Evolutionary conservation across 2,888 invertebrate species (phyloP), one percentile per base, ranked within the genome.

Genomic region (Malthinus seriepunctatus): DNA sequence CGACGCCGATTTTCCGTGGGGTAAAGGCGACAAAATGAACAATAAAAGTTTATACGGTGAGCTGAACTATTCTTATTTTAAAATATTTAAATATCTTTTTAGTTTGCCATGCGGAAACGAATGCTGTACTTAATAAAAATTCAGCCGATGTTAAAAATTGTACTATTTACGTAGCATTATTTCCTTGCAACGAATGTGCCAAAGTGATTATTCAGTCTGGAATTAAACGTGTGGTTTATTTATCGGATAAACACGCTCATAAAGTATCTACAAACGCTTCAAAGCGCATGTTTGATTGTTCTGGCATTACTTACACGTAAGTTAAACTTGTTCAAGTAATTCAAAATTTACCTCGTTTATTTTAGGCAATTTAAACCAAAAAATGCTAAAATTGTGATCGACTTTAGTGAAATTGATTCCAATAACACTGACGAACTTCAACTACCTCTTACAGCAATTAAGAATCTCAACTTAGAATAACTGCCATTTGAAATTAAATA

Each of bases 41-140:
- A 89, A 85, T 50, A 98, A 98, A 81, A 87, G 86, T 76, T 81
- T 91, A 62, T 98, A 94, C 82, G 93, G 93, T 93, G 81, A 44
- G 49, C 9, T 9, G 46, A 23, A 7, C 15, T 35, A 11, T 23
- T 44, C 8, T 42, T 39, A 15, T 34, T 39, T 33, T 32, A 47
- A 0, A 50, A 11, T 12, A 23, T 23, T 51, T 11, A 8, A 12
- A 58, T 67, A 31, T 59, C 54, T 54, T 83, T 83, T 61, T 78
- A 94, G 98, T 99, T 0, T 97, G 97, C 64, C 98, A 99, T 80
- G 98, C 98, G 2, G 98, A 99, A 82, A 86, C 97, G 81, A 99
- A 99, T 81, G 98, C 98, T 1, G 91, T 99, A 64, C 72, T 97
- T 10, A 98, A 98, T 76, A 94, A 90, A 76, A 95, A 94, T 75